Evolutionary conservation across 2,888 invertebrate species (phyloP).

Genomic region (Galeruca laticollis): DNA sequence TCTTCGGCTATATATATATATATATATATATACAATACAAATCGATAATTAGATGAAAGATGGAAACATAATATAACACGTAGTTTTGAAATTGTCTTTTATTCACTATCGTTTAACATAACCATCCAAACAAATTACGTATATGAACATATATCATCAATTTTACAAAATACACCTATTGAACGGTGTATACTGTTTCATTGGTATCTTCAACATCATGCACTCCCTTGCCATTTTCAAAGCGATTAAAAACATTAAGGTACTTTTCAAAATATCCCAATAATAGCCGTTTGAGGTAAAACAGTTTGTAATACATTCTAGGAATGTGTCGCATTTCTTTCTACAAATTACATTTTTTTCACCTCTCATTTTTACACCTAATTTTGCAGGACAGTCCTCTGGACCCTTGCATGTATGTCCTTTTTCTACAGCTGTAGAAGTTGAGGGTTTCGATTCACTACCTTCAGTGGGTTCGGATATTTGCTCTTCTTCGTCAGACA

Average conservation of each 20-base stretch:
- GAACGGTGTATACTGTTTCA: conserved; percentile 53
- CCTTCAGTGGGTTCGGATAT: neutral
- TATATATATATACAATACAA: too few relatives aligned
- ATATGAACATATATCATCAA: conserved; percentile 13
- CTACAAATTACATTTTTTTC: neutral
- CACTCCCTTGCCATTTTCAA: conserved; percentile 53
- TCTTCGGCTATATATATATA: too few relatives aligned
- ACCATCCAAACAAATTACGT: too few relatives aligned
- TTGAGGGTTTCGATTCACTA: neutral
- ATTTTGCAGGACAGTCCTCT: conserved; percentile 3
- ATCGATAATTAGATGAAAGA: too few relatives aligned
- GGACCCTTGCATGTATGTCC: neutral
- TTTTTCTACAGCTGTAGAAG: neutral
- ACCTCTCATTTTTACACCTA: too few relatives aligned
- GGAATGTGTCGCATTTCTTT: neutral
- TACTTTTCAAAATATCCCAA: conserved; percentile 48
- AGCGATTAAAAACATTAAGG: conserved; percentile 50
- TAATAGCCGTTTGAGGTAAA: conserved; percentile 43
- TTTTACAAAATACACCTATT: conserved; percentile 36
- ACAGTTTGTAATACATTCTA: neutral
- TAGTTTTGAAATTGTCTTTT: too few relatives aligned
- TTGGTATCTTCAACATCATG: conserved; percentile 51
- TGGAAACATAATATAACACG: too few relatives aligned
- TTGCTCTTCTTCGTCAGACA: neutral
- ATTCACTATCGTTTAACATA: too few relatives aligned